Evolutionary conservation across 2,797 vertebrate species (phyloP), one percentile per base, ranked within the genome.

Genomic region (Acanthis flammea): DNA sequence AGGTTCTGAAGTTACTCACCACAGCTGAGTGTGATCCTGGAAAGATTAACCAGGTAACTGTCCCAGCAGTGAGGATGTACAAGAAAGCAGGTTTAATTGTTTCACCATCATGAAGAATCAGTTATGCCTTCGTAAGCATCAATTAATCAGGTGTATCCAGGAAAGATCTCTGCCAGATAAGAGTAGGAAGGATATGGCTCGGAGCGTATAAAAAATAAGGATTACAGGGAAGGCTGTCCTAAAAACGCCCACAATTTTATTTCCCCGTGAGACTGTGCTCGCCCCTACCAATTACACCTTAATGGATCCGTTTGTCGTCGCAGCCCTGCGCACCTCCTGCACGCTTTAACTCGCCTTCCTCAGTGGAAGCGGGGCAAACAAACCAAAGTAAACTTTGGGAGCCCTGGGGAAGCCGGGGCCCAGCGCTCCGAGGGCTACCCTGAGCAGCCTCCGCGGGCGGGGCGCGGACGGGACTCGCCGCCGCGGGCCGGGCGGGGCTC

Each of bases 351-450:
- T 67, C 37, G 17, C 67, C n/a, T 11, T 35, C 16, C 58, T 1
- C 3, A 15, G 30, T 12, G 7, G 17, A 7, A n/a, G 7, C 11
- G 5, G n/a, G 31, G 6, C 4, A 8, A 45, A 17, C 16, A 41
- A 28, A 14, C 12, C 10, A 22, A 9, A 14, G 1, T 30, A 5
- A 35, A 44, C 45, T 48, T 8, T 0, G 12, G 10, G 8, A 37
- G 37, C 48, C 41, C 28, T 0, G 3, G 19, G 45, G 65, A 5
- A 58, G 22, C 9, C 0, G 12, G 9, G 4, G 2, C 39, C 24
- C 2, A 7, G 14, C 19, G 6, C 12, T 28, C 25, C 31, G 2
- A 6, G 53, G 3, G 28, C 54, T 22, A 48, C 42, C n/a, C 58
- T 1, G 23, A 1, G 5, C 48, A 3, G 35, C 10, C 48, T 14